A percentile compares a stretch with the other conserved stretches of the same genome.
Evolutionary conservation across 1,140 invertebrate genomes (phyloP).

Genomic region (Cryptotermes secundus): DNA sequence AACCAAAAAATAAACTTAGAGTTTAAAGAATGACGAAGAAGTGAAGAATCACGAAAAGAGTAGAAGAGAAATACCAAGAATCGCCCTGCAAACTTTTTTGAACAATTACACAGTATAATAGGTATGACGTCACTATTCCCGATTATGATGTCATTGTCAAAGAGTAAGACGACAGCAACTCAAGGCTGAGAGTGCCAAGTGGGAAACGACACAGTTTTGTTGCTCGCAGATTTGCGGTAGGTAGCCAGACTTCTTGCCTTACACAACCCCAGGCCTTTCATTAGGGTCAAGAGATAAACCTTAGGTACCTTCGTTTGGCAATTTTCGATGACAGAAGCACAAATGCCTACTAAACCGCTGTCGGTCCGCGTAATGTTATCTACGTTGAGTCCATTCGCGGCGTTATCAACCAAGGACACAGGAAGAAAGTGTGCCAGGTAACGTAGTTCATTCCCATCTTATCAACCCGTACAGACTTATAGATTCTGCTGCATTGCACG

Average conservation of each 20-base stretch:
- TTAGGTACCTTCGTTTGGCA: not conserved
- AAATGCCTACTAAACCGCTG: not conserved
- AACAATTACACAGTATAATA: not conserved
- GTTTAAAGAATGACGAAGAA: not conserved
- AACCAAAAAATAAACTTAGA: not conserved
- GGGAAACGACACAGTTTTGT: not conserved
- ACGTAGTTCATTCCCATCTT: not conserved
- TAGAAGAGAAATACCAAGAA: not conserved
- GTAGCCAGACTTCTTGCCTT: not conserved
- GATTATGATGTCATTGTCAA: conserved; percentile 7
- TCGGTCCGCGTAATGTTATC: not conserved
- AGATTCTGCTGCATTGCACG: too few species aligned
- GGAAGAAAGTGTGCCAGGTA: not conserved
- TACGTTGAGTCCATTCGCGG: not conserved
- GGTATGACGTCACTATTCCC: not conserved
- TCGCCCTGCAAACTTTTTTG: not conserved
- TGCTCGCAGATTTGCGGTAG: not conserved
- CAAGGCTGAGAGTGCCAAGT: not conserved
- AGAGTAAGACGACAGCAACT: not conserved
- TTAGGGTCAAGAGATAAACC: not conserved
- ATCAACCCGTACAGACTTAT: not conserved
- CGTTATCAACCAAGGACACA: not conserved
- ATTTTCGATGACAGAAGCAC: not conserved
- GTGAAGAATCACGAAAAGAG: not conserved
- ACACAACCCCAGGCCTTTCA: not conserved